Evolutionary conservation across 2,797 vertebrate species (phyloP).

Genomic region (Euphonia xanthogaster): DNA sequence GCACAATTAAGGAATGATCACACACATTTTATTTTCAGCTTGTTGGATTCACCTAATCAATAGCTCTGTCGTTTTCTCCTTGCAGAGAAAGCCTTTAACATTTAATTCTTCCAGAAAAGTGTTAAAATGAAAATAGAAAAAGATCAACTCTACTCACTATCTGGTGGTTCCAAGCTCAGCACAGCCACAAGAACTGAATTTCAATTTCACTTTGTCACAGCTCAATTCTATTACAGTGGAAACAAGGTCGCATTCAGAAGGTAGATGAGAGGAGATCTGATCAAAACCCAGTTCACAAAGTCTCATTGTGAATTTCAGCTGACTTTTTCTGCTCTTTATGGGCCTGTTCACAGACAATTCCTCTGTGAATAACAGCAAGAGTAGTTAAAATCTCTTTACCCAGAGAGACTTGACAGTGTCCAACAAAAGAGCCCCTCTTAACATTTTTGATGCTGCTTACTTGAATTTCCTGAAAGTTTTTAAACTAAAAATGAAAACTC

Average conservation of each 20-base stretch:
- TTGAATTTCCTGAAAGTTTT: not conserved
- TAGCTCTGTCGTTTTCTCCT: not conserved
- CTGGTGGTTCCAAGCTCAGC: not conserved
- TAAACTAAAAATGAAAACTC: not conserved
- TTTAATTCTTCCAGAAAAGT: not conserved
- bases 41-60: not conserved
- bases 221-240: not conserved
- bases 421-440: not conserved
- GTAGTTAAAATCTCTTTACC: not conserved
- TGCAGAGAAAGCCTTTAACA: not conserved
- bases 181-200: not conserved
- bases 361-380: not conserved
- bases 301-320: conserved; percentile 20
- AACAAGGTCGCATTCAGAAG: conserved; percentile 29
- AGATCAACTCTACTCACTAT: not conserved
- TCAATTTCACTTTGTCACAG: not conserved
- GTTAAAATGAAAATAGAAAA: not conserved
- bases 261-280: conserved; percentile 20
- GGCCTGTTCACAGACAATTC: not conserved
- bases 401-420: not conserved
- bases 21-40: not conserved
- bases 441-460: not conserved
- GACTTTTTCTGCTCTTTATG: not conserved
- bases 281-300: conserved; percentile 38
- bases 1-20: not conserved